Percentiles rank a stretch among this genome's conserved stretches.
Conservation (phyloP, 2,888 invertebrate species). For the Junonia oenone region DNA sequence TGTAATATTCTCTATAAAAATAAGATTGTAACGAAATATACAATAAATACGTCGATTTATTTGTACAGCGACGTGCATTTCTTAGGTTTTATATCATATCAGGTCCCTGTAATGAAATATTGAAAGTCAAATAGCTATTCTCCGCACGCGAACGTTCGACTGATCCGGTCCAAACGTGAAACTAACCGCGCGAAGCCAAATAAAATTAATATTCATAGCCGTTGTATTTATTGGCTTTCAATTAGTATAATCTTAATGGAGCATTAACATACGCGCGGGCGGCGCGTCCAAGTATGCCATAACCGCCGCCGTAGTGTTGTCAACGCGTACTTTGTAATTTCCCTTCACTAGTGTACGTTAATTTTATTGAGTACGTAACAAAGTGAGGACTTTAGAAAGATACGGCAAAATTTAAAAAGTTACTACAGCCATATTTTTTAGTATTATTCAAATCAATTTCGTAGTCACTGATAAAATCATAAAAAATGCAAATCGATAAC, state of each 20-base stretch:
- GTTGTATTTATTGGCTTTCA: conserved; percentile 80
- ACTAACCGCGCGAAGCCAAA: conserved; percentile 60
- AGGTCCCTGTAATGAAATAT: conserved; percentile 9
- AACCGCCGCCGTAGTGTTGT: conserved; percentile 52
- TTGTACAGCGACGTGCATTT: not conserved
- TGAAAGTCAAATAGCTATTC: conserved; percentile 34
- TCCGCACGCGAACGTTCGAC: conserved; percentile 49
- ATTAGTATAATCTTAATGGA: conserved; percentile 80
- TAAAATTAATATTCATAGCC: conserved; percentile 79
- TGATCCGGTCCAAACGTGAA: conserved; percentile 37
- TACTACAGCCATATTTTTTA: not conserved
- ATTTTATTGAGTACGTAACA: not conserved
- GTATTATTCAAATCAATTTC: not conserved
- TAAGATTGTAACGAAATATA: conserved; percentile 3
- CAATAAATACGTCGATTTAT: conserved; percentile 1
- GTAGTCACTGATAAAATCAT: not conserved
- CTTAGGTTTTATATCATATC: conserved; percentile 2
- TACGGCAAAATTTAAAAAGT: not conserved
- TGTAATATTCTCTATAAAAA: not conserved
- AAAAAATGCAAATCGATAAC: not conserved
- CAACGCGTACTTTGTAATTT: conserved; percentile 29
- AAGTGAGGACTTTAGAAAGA: too few relatives aligned
- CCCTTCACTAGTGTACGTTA: not conserved
- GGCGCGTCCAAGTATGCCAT: conserved; percentile 59
- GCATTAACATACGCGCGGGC: conserved; percentile 75